Evolutionary conservation across 2,888 invertebrate genomes (phyloP), one percentile per base, ranked within the genome.

Genomic region (Tryphoninae sp.): DNA sequence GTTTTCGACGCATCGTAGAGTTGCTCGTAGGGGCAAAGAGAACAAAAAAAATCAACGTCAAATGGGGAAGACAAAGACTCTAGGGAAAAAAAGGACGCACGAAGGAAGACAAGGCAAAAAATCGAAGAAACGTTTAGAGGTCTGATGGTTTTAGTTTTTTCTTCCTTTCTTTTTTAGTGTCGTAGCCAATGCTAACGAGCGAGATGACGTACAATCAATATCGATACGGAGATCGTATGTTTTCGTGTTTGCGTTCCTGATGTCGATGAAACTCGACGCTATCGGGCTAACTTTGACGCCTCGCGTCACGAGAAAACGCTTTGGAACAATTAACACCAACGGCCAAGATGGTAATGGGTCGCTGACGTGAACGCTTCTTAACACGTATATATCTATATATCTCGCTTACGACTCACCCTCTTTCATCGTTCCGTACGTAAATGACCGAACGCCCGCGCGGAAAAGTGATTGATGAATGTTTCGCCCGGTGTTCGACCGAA

Each of bases 291-390:
- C 58, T 68, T 53, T 72, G 73, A 77, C 62, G 59, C 53, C 67
- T 68, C 6, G 55, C 51, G 26, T n/a, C 78, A 69, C 71, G 67
- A 55, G 58, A 80, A 33, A 76, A 78, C 78, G 65, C 58, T 82
- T 84, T 81, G 67, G 86, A 88, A 89, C 86, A 88, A 89, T 90
- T 87, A 89, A 87, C 85, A 83, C 84, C 84, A 84, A 85, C 75
- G 59, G 74, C 76, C 81, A 81, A 77, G 84, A 83, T 87, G 86
- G 87, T 89, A 89, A 90, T 90, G 86, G 85, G 85, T 86, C 85
- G 81, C 80, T 84, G 84, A 42, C 75, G 45, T 45, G 55, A 55
- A 55, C 26, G 59, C 45, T 45, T 3, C 64, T 4, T 13, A 26
- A 62, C 9, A 13, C 42, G 2, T 61, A 33, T 23, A 19, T 11